A percentile compares a stretch with the other conserved stretches of the same genome.
phyloP scores from a whole-genome alignment of 2,888 invertebrate genomes.

The Monochamus alternatus region DNA sequence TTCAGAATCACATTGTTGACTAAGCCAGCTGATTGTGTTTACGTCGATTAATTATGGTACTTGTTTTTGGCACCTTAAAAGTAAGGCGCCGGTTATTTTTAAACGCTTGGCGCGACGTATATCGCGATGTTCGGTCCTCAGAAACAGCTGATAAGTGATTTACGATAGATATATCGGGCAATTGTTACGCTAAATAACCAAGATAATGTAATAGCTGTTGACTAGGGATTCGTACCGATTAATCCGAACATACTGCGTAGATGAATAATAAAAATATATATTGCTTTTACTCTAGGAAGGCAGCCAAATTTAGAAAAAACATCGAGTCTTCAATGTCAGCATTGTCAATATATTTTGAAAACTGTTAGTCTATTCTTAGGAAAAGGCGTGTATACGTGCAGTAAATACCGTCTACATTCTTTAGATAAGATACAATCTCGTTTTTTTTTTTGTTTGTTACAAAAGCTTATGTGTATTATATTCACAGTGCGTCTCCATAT shows the following conservation, averaged over 20 bases:
- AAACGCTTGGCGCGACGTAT: slow-evolving; percentile 28
- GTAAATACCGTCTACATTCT: not conserved
- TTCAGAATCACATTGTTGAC: slow-evolving; percentile 20
- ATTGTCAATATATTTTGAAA: too few relatives aligned
- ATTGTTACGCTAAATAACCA: not conserved
- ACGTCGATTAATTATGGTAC: slow-evolving; percentile 37
- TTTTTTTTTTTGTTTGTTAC: too few relatives aligned
- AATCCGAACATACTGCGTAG: too few relatives aligned
- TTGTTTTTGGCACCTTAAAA: slow-evolving; percentile 39
- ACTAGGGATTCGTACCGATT: not conserved
- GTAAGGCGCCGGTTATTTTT: slow-evolving; percentile 41
- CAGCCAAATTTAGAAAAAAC: too few relatives aligned
- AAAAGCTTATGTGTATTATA: too few relatives aligned
- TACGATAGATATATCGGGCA: slow-evolving; percentile 2
- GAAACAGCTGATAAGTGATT: slow-evolving; percentile 32
- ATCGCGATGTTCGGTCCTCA: not conserved
- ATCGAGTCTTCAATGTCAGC: too few relatives aligned
- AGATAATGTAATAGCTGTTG: slow-evolving; percentile 4
- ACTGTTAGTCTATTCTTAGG: not conserved
- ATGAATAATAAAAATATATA: too few relatives aligned
- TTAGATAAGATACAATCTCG: too few relatives aligned
- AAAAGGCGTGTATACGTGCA: slow-evolving; percentile 3
- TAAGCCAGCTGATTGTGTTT: slow-evolving; percentile 44
- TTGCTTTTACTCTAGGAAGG: too few relatives aligned
- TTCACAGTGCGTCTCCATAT: too few relatives aligned